Conservation (phyloP, 2,113 vertebrate genomes). For the Semicossyphus pulcher region DNA sequence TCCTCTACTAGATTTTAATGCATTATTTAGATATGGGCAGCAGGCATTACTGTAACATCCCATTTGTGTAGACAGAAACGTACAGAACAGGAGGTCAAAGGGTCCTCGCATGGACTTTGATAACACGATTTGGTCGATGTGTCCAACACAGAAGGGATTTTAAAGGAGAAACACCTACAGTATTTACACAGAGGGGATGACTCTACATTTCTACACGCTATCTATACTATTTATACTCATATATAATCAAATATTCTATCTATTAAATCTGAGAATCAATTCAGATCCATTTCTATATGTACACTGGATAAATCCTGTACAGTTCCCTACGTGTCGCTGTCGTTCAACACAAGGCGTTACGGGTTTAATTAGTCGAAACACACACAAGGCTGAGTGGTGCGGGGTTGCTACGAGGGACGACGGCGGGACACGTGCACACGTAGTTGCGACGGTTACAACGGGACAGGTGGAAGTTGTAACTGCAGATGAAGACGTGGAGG, state of each 20-base stretch:
- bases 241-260: conserved; percentile 60
- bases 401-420: conserved; percentile 29
- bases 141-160: conserved; percentile 28
- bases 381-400: conserved; percentile 44
- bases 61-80: conserved; percentile 16
- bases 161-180: conserved; percentile 38
- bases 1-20: neutral
- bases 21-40: conserved; percentile 21
- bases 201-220: conserved; percentile 54
- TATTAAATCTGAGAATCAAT: conserved; percentile 44
- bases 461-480: conserved; percentile 38
- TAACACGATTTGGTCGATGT: conserved; percentile 17
- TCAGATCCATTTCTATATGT: conserved; percentile 62
- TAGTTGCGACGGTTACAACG: conserved; percentile 47
- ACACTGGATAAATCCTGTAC: conserved; percentile 58
- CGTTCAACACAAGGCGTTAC: conserved; percentile 32
- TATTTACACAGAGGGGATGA: conserved; percentile 65
- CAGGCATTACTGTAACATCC: conserved; percentile 39
- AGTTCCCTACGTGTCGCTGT: conserved; percentile 32
- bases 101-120: conserved; percentile 25
- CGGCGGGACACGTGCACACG: conserved; percentile 4
- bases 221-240: conserved; percentile 69
- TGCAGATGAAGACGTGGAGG: conserved; percentile 48
- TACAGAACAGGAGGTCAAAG: conserved; percentile 2
- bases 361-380: conserved; percentile 55